Conservation (phyloP, 2,113 vertebrate species). For the Tautogolabrus adspersus region DNA sequence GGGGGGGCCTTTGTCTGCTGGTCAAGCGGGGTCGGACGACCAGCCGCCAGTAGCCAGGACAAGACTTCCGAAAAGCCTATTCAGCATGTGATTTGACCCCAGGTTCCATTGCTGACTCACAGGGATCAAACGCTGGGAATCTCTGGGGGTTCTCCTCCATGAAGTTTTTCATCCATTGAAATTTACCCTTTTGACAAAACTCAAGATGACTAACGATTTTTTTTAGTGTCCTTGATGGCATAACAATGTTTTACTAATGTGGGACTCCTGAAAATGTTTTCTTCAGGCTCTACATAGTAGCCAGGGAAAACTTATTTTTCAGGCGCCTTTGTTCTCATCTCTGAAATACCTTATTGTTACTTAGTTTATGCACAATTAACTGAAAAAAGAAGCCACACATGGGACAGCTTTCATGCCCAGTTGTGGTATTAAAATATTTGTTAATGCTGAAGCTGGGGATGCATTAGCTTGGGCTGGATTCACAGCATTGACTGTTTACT, state of each 20-base stretch:
- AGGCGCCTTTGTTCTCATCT: conserved; percentile 18
- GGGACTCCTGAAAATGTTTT: conserved; percentile 19
- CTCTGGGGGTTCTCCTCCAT: conserved; percentile 64
- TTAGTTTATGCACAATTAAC: conserved; percentile 31
- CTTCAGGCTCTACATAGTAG: conserved; percentile 6
- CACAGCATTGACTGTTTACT: conserved; percentile 19
- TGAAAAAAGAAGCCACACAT: conserved; percentile 22
- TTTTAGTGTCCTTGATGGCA: conserved; percentile 26
- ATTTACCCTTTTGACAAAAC: conserved; percentile 60
- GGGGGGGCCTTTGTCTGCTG: conserved; percentile 80
- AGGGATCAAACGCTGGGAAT: conserved; percentile 83
- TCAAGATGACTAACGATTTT: conserved; percentile 57
- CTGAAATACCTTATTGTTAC: conserved; percentile 5
- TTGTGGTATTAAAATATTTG: conserved; percentile 36
- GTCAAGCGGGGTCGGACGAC: conserved; percentile 81
- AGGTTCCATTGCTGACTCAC: conserved; percentile 78
- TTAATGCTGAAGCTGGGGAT: conserved; percentile 16
- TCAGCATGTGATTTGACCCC: conserved; percentile 82
- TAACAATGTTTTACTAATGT: conserved; percentile 28
- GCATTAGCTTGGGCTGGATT: conserved; percentile 13
- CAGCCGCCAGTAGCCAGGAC: conserved; percentile 77
- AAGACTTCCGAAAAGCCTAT: conserved; percentile 85
- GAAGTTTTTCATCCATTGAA: conserved; percentile 72
- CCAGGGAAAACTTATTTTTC: neutral
- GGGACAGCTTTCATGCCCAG: conserved; percentile 35